Base-by-base conservation (phyloP, 2,888 invertebrate genomes). In the Dynastes tityus region DNA sequence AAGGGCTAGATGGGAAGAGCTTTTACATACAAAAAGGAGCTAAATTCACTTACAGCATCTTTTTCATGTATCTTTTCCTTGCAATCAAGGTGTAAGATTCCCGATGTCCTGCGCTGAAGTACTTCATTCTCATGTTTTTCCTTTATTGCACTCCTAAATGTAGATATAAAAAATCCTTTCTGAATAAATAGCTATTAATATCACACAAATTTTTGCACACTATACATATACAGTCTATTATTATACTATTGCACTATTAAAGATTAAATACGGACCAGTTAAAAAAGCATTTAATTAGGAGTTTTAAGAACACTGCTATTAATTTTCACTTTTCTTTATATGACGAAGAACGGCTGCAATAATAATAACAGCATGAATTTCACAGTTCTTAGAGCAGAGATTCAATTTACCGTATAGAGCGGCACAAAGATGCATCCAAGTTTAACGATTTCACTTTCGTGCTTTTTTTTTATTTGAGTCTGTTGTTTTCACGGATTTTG, bases 41-140 rank as follows among this genome's bases (percentile, higher is more conserved):
- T 5, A 37, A 37, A 37, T 37, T 37, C 32, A 55, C 92, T 90
- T 91, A 92, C 92, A 90, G 89, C 88, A 92, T 87, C 87, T 92
- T 92, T 90, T 92, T 92, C 91, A 92, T 92, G 89, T 92, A 88
- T 89, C 92, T 90, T 87, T 92, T 90, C 88, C 92, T 90, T 78
- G 92, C 91, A 78, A 92, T 91, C 82, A 92, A 88, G 27, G 92
- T 91, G 87, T 92, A 92, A 68, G 92, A 90, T 89, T 92, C 92
- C 86, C 92, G 91, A 87, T 91, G 89, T 79, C 89, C 89, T 27
- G 88, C 87, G 86, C 91, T 91, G 89, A 92, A 91, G 89, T 91
- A 92, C 90, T 92, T 92, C 91, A 92, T 92, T 87, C 90, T 91
- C 84, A 82, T 83, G 75, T 58, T 37, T 22, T 9, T 68, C 49